A percentile compares a stretch with the other conserved stretches of the same genome.
phyloP scores from a whole-genome alignment of 2,888 invertebrate species.

The Drosophila kuntzei region DNA sequence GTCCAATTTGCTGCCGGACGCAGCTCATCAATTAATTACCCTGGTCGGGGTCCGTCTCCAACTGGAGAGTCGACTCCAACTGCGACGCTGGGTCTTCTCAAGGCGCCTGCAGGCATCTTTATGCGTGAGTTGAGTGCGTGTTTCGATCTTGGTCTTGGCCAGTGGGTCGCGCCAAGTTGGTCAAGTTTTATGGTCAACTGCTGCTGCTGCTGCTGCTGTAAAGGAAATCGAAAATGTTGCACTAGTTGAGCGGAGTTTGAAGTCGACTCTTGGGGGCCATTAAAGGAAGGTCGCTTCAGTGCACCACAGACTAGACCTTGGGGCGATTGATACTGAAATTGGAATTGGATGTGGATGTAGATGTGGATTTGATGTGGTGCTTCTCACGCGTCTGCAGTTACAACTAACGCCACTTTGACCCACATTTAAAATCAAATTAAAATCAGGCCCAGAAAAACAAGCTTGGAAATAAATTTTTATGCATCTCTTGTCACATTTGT shows the following conservation, averaged over 20 bases:
- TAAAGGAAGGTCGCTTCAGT: constrained; percentile 73
- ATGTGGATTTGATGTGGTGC: constrained; percentile 18
- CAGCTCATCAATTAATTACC: constrained; percentile 78
- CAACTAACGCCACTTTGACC: constrained; percentile 63
- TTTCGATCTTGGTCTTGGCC: constrained; percentile 27
- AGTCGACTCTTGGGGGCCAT: constrained; percentile 41
- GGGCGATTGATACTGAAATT: constrained; percentile 34
- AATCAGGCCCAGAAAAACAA: constrained; percentile 48
- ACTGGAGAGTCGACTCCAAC: neutral
- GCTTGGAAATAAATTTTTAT: constrained; percentile 74
- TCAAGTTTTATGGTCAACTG: constrained; percentile 38
- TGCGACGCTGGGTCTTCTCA: neutral
- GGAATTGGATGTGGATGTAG: constrained; percentile 1
- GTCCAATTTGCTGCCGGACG: constrained; percentile 66
- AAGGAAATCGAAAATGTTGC: constrained; percentile 71
- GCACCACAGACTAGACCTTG: constrained; percentile 58
- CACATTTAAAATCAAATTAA: constrained; percentile 60
- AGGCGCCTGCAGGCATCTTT: constrained; percentile 37
- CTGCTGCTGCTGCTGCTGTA: constrained; percentile 9
- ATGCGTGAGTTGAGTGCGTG: constrained; percentile 53
- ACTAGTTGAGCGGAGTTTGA: constrained; percentile 50
- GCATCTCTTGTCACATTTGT: constrained; percentile 77
- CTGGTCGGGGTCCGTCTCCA: constrained; percentile 12
- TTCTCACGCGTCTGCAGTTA: constrained; percentile 73
- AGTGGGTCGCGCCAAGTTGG: constrained; percentile 56